phyloP scores from a whole-genome alignment of 2,888 invertebrate genomes.

The Sycophila texana region DNA sequence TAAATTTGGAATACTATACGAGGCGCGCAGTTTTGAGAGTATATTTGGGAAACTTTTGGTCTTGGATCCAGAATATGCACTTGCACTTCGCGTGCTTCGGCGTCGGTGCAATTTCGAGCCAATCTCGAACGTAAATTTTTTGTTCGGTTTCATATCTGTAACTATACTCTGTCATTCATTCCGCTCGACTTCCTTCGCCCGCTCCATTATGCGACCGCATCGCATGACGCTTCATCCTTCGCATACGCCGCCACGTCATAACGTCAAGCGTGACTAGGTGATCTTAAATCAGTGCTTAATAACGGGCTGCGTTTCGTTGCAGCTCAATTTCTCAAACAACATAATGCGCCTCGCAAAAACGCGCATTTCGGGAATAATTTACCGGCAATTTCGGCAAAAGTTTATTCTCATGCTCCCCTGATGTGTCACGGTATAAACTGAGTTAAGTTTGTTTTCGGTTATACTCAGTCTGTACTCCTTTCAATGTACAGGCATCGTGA shows the following conservation, averaged over 20 bases:
- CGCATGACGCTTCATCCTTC: background rate
- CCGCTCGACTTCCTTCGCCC: background rate
- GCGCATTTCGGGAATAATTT: no score
- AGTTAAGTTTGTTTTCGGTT: no score
- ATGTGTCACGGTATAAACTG: no score
- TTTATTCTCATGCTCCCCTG: no score
- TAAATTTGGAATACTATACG: no score
- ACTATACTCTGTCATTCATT: constrained; percentile 11
- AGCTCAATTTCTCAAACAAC: constrained; percentile 3
- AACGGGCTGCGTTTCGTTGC: background rate
- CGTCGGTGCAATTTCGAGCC: constrained; percentile 27
- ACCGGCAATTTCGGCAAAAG: no score
- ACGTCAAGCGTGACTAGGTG: background rate
- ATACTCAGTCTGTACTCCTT: no score
- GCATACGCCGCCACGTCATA: background rate
- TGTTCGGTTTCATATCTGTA: constrained; percentile 11
- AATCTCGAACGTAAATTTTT: background rate
- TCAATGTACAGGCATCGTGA: no score
- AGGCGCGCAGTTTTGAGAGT: no score
- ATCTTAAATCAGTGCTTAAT: background rate
- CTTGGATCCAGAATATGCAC: background rate
- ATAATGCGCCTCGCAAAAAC: background rate
- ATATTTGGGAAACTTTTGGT: background rate
- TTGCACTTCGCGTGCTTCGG: constrained; percentile 31
- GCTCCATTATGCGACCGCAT: background rate